phyloP scores from a whole-genome alignment of 2,797 vertebrate genomes.

The Glyptemys insculpta region DNA sequence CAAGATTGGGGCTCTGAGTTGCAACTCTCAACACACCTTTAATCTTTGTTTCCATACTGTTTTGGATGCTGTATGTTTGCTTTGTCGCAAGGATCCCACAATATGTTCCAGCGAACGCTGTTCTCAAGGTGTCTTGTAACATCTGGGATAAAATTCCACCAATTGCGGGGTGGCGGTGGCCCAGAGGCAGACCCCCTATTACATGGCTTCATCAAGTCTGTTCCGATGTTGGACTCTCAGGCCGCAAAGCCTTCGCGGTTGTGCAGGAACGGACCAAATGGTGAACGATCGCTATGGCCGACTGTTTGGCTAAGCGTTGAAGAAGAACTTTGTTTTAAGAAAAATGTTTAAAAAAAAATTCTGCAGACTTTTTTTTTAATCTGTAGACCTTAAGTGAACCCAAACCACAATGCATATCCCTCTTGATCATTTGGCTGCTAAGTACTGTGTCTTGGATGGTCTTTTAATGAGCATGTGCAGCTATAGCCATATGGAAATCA shows the following conservation, averaged over 20 bases:
- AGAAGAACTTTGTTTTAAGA: neutral
- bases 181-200: no score
- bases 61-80: neutral
- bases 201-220: no score
- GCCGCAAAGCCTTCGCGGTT: no score
- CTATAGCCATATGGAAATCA: neutral
- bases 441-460: neutral
- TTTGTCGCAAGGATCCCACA: neutral
- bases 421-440: neutral
- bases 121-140: no score
- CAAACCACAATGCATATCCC: accelerated
- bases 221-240: no score
- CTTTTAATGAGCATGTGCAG: neutral
- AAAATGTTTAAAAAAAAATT: neutral
- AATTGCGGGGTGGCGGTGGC: no score
- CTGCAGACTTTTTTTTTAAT: neutral
- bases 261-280: no score
- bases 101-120: no score
- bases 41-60: neutral
- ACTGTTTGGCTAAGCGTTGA: no score
- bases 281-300: no score
- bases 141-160: no score
- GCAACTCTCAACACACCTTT: neutral
- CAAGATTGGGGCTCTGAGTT: neutral
- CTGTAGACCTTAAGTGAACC: neutral